phyloP scores from a whole-genome alignment of 2,113 vertebrate species.

The Mola mola region DNA sequence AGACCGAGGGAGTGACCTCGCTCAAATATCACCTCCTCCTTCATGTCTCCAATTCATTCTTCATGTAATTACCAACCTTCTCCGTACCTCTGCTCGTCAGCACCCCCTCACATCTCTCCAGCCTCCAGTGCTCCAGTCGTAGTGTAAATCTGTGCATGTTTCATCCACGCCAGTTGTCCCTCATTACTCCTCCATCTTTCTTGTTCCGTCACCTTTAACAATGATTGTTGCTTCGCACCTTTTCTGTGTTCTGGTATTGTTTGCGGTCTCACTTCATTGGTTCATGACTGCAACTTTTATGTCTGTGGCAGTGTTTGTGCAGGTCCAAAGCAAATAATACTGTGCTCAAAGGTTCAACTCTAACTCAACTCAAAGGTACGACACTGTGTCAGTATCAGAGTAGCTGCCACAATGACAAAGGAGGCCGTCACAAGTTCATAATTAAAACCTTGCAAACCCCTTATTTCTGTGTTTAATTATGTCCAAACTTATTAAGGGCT shows the following conservation, averaged over 20 bases:
- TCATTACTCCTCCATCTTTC: background rate
- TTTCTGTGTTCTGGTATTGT: constrained; percentile 24
- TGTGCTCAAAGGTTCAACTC: too few relatives aligned
- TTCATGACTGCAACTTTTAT: constrained; percentile 29
- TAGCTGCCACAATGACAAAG: background rate
- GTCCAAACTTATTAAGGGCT: too few relatives aligned
- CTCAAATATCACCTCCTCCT: constrained; percentile 60
- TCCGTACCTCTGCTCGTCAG: constrained; percentile 35
- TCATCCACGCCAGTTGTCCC: constrained; percentile 17
- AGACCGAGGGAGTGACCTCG: constrained; percentile 72
- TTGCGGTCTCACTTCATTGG: constrained; percentile 41
- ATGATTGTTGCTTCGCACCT: constrained; percentile 18
- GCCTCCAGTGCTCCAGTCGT: constrained; percentile 26
- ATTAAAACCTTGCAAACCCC: too few relatives aligned
- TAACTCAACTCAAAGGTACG: too few relatives aligned
- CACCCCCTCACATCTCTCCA: constrained; percentile 38
- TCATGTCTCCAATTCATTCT: constrained; percentile 71
- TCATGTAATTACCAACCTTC: constrained; percentile 69
- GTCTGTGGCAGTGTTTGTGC: constrained; percentile 34
- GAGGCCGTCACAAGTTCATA: too few relatives aligned
- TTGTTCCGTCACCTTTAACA: constrained; percentile 1
- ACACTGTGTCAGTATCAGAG: background rate
- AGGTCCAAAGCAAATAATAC: constrained; percentile 13
- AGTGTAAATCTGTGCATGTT: constrained; percentile 27
- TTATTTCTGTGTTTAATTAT: too few relatives aligned